Evolutionary conservation across 1,140 invertebrate genomes (phyloP).

Genomic region (Orius insidiosus): DNA sequence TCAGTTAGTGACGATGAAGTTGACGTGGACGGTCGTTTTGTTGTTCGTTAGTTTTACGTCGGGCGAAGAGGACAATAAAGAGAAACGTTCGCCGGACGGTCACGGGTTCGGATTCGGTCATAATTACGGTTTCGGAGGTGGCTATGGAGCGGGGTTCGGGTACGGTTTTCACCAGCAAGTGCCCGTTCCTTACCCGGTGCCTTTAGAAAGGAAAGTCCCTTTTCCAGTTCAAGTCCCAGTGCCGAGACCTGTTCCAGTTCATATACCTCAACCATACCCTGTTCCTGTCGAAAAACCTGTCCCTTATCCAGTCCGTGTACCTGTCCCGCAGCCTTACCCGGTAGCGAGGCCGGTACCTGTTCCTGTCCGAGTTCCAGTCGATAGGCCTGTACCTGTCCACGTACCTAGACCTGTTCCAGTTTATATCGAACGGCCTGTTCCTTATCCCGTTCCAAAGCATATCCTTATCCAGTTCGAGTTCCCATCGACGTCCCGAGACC

Average conservation of each 20-base stretch:
- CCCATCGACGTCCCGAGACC: slow-evolving; percentile 10
- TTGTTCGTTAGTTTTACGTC: slow-evolving; percentile 1
- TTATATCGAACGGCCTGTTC: slow-evolving; percentile 2
- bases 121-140: not conserved
- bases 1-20: slow-evolving; percentile 1
- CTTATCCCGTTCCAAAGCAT: slow-evolving; percentile 8
- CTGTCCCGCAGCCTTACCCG: slow-evolving; percentile 11
- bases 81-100: slow-evolving; percentile 4
- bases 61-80: not conserved
- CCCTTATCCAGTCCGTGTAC: slow-evolving; percentile 5
- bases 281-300: slow-evolving; percentile 9
- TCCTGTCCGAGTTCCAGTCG: not conserved
- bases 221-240: slow-evolving; percentile 11
- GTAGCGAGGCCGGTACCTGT: slow-evolving; percentile 11
- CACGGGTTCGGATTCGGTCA: not conserved
- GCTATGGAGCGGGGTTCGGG: not conserved
- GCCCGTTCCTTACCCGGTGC: slow-evolving; percentile 8
- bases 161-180: slow-evolving; percentile 1
- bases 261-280: slow-evolving; percentile 11
- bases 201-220: slow-evolving; percentile 4
- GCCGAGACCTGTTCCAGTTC: slow-evolving; percentile 4
- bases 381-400: slow-evolving; percentile 4
- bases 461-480: slow-evolving; percentile 12
- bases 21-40: not conserved
- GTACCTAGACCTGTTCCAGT: slow-evolving; percentile 9